These are phyloP conservation scores for Apoderus coryli DNA, from an alignment of 2,888 invertebrate genomes.

Conservation along the genomic window DNA sequence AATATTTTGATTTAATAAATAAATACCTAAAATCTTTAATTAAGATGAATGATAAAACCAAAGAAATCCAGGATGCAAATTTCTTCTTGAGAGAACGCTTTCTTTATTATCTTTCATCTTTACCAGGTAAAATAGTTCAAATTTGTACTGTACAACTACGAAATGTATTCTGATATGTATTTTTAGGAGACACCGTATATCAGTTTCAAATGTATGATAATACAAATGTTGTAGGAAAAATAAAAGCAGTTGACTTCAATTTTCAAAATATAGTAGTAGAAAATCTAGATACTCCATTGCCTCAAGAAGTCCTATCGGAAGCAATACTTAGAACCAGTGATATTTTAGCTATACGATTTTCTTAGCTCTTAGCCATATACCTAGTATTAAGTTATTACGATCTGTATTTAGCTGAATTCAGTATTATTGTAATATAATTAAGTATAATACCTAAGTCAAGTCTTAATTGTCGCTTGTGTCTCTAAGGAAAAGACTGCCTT, in stretches of 20 bases:
- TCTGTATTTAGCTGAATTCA: no score
- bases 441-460: no score
- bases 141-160: background rate
- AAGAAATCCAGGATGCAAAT: constrained; percentile 20
- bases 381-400: no score
- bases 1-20: background rate
- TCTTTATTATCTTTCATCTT: constrained; percentile 24
- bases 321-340: constrained; percentile 27
- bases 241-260: constrained; percentile 25
- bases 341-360: constrained; percentile 23
- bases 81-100: constrained; percentile 26
- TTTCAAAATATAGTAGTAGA: constrained; percentile 28
- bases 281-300: constrained; percentile 24
- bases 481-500: no score
- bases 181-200: constrained; percentile 21
- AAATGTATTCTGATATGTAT: constrained; percentile 1
- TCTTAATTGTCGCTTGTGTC: no score
- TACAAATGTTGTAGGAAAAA: constrained; percentile 22
- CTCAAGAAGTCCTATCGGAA: constrained; percentile 17
- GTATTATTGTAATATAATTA: no score
- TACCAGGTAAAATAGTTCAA: constrained; percentile 23
- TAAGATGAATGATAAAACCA: constrained; percentile 4
- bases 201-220: constrained; percentile 25
- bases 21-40: background rate
- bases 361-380: no score